A percentile compares a stretch with the other conserved stretches of the same genome.
Conservation (phyloP, 2,888 invertebrate species). For the Coleophora flavipennella region DNA sequence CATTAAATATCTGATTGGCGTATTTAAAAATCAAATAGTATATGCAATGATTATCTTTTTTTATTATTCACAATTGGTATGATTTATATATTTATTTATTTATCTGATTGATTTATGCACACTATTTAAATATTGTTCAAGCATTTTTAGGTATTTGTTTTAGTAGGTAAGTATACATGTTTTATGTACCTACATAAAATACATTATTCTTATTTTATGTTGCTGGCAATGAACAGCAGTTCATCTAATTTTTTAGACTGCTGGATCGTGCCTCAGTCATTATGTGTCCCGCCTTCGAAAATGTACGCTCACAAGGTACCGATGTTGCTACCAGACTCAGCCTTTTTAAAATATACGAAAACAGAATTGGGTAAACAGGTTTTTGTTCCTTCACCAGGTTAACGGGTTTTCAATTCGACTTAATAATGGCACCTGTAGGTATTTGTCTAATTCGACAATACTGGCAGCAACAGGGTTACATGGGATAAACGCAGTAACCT, state of each 20-base stretch:
- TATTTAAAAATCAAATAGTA: neutral
- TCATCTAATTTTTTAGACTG: neutral
- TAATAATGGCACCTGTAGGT: slow-evolving; percentile 7
- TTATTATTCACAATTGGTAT: too few relatives aligned
- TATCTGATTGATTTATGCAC: too few relatives aligned
- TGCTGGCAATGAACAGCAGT: neutral
- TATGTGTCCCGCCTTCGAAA: neutral
- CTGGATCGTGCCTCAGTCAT: neutral
- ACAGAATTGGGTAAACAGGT: neutral
- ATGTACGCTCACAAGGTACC: neutral
- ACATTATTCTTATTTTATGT: neutral
- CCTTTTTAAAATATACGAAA: neutral
- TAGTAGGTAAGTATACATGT: too few relatives aligned
- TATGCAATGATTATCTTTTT: neutral
- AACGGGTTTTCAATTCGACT: neutral
- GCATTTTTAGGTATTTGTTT: too few relatives aligned
- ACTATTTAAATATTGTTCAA: too few relatives aligned
- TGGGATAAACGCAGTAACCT: neutral
- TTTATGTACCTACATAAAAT: neutral
- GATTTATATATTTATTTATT: too few relatives aligned
- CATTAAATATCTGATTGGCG: too few relatives aligned
- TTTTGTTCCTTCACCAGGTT: neutral
- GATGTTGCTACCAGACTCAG: neutral
- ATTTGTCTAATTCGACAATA: neutral
- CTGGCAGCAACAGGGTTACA: slow-evolving; percentile 1